Base-by-base conservation (phyloP, 2,888 invertebrate species). In the Sinohyriopsis cumingii region DNA sequence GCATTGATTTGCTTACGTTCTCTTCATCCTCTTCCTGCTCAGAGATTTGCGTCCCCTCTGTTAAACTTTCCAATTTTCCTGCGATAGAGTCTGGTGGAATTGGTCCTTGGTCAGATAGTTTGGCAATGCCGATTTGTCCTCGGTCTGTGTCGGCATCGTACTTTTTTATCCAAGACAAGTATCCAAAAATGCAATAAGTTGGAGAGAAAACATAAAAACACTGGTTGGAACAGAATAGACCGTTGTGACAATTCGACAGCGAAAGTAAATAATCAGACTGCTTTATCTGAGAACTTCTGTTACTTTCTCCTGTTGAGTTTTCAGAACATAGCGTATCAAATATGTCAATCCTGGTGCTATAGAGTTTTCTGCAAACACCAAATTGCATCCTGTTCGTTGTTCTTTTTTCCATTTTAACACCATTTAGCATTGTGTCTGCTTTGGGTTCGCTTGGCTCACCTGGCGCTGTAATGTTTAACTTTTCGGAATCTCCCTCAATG, bases 151-250 rank as follows among this genome's bases (percentile, higher is more conserved):
- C 54, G 9, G 15, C 22, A 4, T 55, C n/a, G 7, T 20, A 33
- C 15, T 63, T 33, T 63, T n/a, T n/a, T 20, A 45, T 33, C 22
- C 33, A 24, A 22, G 20, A 61, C 20, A 25, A 18, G 55, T 67
- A 61, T 15, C 67, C 67, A 22, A 61, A 7, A 15, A 60, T 61
- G 55, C 67, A 67, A 67, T 60, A 67, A 15, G 25, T 61, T 18
- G 33, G 18, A 19, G 67, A 67, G 19, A 61, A 54, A n/a, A 61
- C 54, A 25, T 64, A 68, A 25, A 25, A 59, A 59, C 68, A 68
- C 24, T 20, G 63, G 24, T 64, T 68, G n/a, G 53, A 24, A 59
- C 68, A 68, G 24, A 22, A 56, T 64, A 22, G 18, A 55, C 55
- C 64, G 15, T 12, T 45, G 45, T 45, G 15, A 45, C 45, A 45